These are phyloP conservation scores for Drosophila kanekoi DNA, from an alignment of 2,888 invertebrate species.

Conservation along the genomic window DNA sequence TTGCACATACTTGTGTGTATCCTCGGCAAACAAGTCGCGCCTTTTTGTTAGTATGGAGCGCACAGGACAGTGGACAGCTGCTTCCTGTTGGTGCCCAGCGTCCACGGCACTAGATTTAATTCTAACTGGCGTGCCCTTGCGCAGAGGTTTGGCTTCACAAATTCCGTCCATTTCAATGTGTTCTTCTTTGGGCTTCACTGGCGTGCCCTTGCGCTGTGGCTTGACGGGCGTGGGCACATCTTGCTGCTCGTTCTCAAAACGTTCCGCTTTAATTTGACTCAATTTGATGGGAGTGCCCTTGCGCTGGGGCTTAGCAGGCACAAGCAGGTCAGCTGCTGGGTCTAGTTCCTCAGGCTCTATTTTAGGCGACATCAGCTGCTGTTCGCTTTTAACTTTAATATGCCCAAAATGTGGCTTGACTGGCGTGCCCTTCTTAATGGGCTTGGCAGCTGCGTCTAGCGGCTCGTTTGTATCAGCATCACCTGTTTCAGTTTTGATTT, in stretches of 20 bases:
- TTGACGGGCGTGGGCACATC: conserved; percentile 3
- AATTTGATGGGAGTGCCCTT: conserved; percentile 48
- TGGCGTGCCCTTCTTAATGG: conserved; percentile 26
- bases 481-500: conserved; percentile 13
- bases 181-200: conserved; percentile 18
- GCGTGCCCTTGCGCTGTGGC: conserved; percentile 46
- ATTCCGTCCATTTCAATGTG: neutral
- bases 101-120: neutral
- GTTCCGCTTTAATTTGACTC: conserved; percentile 16
- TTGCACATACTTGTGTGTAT: conserved; percentile 73
- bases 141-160: conserved; percentile 29
- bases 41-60: conserved; percentile 63
- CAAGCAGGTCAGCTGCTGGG: neutral
- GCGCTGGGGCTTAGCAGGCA: conserved; percentile 26
- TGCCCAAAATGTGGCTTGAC: conserved; percentile 12
- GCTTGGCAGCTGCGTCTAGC: neutral
- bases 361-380: conserved; percentile 22
- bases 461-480: neutral
- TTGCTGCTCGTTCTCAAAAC: neutral
- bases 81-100: neutral
- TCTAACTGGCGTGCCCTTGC: conserved; percentile 46
- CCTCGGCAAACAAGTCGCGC: conserved; percentile 67
- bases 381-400: conserved; percentile 32
- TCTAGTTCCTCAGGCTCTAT: neutral
- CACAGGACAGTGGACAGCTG: conserved; percentile 9